A percentile compares a stretch with the other conserved stretches of the same genome.
These are phyloP conservation scores for Volucella inanis DNA, from an alignment of 2,888 invertebrate genomes.

Conservation along the genomic window DNA sequence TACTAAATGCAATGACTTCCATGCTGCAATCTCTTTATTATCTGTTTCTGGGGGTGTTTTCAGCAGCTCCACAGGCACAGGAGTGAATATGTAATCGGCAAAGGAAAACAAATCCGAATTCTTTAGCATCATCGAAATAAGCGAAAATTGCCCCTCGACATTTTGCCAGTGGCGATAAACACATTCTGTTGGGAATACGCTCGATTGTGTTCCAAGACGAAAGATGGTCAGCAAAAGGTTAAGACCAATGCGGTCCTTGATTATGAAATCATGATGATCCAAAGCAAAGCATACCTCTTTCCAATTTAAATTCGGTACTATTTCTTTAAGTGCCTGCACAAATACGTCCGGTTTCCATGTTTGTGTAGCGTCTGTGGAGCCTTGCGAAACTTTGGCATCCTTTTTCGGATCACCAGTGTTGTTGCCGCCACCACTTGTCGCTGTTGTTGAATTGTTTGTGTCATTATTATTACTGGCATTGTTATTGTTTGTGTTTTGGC, in stretches of 20 bases:
- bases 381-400: slow-evolving; percentile 73
- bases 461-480: slow-evolving; percentile 78
- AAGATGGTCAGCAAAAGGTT: slow-evolving; percentile 92
- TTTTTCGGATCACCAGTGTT: slow-evolving; percentile 77
- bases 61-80: slow-evolving; percentile 93
- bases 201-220: slow-evolving; percentile 90
- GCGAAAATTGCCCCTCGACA: slow-evolving; percentile 95
- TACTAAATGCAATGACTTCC: slow-evolving; percentile 96
- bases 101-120: slow-evolving; percentile 97
- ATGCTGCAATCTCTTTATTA: slow-evolving; percentile 95
- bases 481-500: slow-evolving; percentile 78
- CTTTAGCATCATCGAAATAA: slow-evolving; percentile 93
- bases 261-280: slow-evolving; percentile 94
- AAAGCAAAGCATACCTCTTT: slow-evolving; percentile 95
- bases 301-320: slow-evolving; percentile 94
- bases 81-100: slow-evolving; percentile 94
- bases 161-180: slow-evolving; percentile 97
- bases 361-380: slow-evolving; percentile 84
- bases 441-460: slow-evolving; percentile 76
- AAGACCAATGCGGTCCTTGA: slow-evolving; percentile 94
- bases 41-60: slow-evolving; percentile 98
- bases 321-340: slow-evolving; percentile 94
- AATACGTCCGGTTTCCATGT: slow-evolving; percentile 98
- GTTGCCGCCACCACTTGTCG: slow-evolving; percentile 76
- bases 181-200: slow-evolving; percentile 93